Evolutionary conservation across 2,797 vertebrate species (phyloP).

Genomic region (Huso huso): DNA sequence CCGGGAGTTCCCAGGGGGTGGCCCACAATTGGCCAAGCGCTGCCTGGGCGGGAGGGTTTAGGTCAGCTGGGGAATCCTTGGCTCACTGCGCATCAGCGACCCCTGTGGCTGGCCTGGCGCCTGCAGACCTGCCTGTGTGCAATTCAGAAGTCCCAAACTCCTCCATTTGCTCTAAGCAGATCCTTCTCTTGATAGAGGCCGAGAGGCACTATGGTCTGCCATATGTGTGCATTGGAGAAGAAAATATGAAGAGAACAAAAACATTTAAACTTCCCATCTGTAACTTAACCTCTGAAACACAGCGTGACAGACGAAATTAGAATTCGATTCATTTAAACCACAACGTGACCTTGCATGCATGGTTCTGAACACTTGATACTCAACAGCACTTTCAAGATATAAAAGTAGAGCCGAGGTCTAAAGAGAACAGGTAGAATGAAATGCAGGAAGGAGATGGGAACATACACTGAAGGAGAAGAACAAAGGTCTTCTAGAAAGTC

Average conservation of each 20-base stretch:
- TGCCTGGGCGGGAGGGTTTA: no score
- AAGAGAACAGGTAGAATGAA: slow-evolving; percentile 4
- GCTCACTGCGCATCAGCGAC: no score
- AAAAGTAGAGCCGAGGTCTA: slow-evolving; percentile 1
- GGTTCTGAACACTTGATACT: no score
- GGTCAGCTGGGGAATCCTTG: no score
- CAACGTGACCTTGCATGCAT: slow-evolving; percentile 1
- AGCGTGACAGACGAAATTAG: slow-evolving; percentile 15
- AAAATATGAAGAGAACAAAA: slow-evolving; percentile 54
- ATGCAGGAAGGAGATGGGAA: slow-evolving; percentile 2
- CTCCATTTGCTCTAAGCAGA: no score
- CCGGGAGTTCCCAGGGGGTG: no score
- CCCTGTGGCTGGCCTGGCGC: no score
- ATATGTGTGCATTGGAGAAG: slow-evolving; percentile 10
- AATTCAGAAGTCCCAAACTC: no score
- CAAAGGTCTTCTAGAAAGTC: slow-evolving; percentile 5
- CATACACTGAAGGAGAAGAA: neutral
- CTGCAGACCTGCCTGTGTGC: no score
- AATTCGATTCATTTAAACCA: neutral
- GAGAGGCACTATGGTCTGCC: slow-evolving; percentile 24
- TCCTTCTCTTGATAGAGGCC: no score
- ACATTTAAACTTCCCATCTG: slow-evolving; percentile 60
- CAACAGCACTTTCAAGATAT: neutral
- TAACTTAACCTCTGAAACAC: slow-evolving; percentile 44
- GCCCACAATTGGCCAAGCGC: no score